phyloP scores from a whole-genome alignment of 2,888 invertebrate genomes.

The Campopleginae sp. region DNA sequence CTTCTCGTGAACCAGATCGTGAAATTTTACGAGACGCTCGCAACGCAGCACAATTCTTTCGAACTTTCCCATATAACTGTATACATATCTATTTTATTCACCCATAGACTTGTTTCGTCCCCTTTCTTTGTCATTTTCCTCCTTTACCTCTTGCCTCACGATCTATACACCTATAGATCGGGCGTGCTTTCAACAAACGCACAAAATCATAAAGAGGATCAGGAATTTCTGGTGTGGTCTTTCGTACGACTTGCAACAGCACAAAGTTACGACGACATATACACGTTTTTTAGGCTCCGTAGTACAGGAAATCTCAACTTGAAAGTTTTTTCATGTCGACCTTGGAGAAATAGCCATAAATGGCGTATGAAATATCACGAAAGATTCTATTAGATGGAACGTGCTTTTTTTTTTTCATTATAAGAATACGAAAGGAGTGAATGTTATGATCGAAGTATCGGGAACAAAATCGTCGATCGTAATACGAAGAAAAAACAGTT shows the following conservation, averaged over 20 bases:
- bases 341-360: constrained; percentile 4
- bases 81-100: constrained; percentile 34
- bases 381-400: background rate
- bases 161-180: constrained; percentile 19
- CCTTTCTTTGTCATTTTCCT: constrained; percentile 35
- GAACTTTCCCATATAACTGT: constrained; percentile 29
- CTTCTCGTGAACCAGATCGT: constrained; percentile 34
- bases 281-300: background rate
- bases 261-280: background rate
- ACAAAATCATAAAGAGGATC: constrained; percentile 33
- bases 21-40: constrained; percentile 45
- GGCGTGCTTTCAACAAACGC: constrained; percentile 41
- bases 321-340: background rate
- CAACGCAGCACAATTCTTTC: constrained; percentile 17
- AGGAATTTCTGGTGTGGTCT: constrained; percentile 16
- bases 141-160: constrained; percentile 19
- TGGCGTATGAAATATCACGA: background rate
- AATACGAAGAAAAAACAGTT: background rate
- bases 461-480: background rate
- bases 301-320: constrained; percentile 10
- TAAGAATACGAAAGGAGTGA: background rate
- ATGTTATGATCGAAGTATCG: background rate
- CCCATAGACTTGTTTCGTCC: constrained; percentile 10
- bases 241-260: constrained; percentile 7
- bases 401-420: background rate